Conservation (phyloP, 2,888 invertebrate species). For the Rotaria magnacalcarata region DNA sequence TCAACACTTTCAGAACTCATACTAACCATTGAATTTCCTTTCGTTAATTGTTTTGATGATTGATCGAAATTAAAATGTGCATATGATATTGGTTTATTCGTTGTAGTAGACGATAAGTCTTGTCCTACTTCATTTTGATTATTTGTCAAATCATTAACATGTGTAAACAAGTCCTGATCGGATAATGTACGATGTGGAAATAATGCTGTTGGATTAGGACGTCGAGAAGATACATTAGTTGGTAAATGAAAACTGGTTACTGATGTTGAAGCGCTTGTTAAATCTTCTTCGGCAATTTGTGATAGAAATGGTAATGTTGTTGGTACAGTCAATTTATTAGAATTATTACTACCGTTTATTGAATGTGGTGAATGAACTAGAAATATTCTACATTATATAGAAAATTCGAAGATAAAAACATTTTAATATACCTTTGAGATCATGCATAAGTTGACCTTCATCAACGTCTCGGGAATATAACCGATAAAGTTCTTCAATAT, state of each 20-base stretch:
- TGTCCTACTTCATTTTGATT: too few relatives aligned
- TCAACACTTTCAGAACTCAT: not conserved
- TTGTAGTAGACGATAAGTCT: not conserved
- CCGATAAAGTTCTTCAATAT: slow-evolving; percentile 55
- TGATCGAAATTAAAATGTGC: slow-evolving; percentile 13
- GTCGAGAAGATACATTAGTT: not conserved
- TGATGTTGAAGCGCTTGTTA: slow-evolving; percentile 35
- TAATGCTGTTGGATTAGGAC: not conserved
- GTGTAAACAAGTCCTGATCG: slow-evolving; percentile 26
- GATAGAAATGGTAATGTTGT: not conserved
- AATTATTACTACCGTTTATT: not conserved
- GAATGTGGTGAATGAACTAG: not conserved
- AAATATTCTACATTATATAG: too few relatives aligned
- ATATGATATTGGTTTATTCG: not conserved
- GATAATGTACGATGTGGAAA: not conserved
- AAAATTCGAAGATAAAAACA: not conserved
- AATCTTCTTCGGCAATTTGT: slow-evolving; percentile 35
- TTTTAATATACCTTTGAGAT: not conserved
- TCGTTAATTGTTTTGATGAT: not conserved
- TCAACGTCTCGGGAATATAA: slow-evolving; percentile 53
- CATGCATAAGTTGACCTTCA: slow-evolving; percentile 47
- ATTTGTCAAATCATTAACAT: not conserved
- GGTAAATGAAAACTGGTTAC: slow-evolving; percentile 29
- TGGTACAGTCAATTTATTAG: too few relatives aligned
- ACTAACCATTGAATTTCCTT: slow-evolving; percentile 15